phyloP scores from a whole-genome alignment of 1,140 invertebrate species.

The Hycleus phaleratus region DNA sequence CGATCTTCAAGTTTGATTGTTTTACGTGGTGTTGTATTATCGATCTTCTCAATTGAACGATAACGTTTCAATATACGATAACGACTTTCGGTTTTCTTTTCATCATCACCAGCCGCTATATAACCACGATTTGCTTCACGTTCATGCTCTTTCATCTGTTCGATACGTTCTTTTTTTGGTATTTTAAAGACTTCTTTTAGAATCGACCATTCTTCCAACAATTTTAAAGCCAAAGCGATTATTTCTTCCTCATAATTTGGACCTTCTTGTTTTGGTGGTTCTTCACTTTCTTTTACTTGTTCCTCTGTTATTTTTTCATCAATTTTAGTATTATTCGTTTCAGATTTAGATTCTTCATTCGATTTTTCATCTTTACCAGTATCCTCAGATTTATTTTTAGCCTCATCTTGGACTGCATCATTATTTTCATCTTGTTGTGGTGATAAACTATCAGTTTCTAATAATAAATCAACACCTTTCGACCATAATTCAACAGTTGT shows the following conservation, averaged over 20 bases:
- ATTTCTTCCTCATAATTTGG: conserved; percentile 35
- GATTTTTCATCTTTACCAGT: conserved; percentile 1
- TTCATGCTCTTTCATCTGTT: conserved; percentile 90
- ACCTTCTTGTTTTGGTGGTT: conserved; percentile 14
- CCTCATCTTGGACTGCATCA: neutral
- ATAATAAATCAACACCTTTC: conserved; percentile 40
- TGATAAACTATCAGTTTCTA: conserved; percentile 39
- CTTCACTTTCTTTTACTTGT: conserved; percentile 17
- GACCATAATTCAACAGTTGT: conserved; percentile 77
- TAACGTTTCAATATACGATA: conserved; percentile 33
- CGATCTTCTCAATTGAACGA: conserved; percentile 23
- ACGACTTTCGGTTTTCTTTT: conserved; percentile 36
- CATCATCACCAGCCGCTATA: conserved; percentile 20
- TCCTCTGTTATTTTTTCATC: conserved; percentile 26
- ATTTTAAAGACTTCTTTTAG: conserved; percentile 88
- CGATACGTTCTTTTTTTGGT: conserved; percentile 87
- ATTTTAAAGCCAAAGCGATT: conserved; percentile 50
- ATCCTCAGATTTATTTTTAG: conserved; percentile 1
- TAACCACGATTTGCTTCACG: conserved; percentile 64
- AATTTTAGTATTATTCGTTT: neutral
- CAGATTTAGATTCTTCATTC: neutral
- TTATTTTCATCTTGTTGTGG: conserved; percentile 25
- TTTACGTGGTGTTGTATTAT: neutral
- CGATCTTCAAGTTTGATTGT: conserved; percentile 25
- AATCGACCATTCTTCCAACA: conserved; percentile 68